These are phyloP conservation scores for Brachypodius melanocephalos DNA, from an alignment of 2,113 vertebrate genomes.

Conservation along the genomic window DNA sequence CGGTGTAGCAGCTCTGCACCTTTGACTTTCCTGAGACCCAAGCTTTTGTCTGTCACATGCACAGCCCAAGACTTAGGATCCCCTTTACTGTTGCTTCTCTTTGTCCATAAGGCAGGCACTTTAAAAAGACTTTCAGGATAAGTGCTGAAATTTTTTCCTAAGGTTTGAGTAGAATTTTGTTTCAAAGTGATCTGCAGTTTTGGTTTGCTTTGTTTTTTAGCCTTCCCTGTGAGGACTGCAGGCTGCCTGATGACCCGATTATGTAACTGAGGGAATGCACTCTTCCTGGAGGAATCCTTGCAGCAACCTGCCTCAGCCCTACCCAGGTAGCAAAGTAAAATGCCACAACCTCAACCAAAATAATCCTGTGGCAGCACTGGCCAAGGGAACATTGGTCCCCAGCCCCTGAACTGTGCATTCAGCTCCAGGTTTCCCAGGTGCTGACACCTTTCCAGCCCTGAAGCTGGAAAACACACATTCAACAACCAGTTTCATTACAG, in stretches of 20 bases:
- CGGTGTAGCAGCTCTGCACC: background rate
- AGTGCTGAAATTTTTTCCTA: background rate
- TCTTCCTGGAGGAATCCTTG: background rate
- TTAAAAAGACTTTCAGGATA: background rate
- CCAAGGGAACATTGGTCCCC: background rate
- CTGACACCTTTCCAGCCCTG: background rate
- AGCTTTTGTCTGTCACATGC: background rate
- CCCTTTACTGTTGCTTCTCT: background rate
- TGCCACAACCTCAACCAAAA: background rate
- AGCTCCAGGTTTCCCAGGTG: background rate
- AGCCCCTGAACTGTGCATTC: background rate
- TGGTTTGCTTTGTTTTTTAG: background rate
- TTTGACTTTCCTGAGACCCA: background rate
- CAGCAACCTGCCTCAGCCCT: background rate
- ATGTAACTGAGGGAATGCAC: background rate
- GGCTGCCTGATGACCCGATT: background rate
- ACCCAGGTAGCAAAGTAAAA: background rate
- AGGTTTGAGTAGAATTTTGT: background rate
- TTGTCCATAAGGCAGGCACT: background rate
- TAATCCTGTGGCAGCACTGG: background rate
- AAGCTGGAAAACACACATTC: background rate
- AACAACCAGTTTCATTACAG: background rate
- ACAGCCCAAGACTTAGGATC: background rate
- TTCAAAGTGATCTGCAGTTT: background rate
- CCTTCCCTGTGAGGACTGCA: background rate